Conservation (phyloP, 2,888 invertebrate species). For the Lucinisca nassula region DNA sequence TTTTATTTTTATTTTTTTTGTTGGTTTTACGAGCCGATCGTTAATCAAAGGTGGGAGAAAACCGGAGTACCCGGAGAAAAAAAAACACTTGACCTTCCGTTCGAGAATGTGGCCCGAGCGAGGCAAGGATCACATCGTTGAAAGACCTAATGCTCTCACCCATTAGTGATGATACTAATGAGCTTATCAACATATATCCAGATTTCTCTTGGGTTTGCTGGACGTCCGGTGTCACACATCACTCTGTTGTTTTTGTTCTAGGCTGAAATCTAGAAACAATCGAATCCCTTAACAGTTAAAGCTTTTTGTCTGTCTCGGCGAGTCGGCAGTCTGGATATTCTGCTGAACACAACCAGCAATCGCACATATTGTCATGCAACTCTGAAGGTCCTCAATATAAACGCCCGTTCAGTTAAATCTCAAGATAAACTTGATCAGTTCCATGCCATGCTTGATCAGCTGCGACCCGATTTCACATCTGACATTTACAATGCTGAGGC, state of each 20-base stretch:
- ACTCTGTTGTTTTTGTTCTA: neutral
- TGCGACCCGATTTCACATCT: neutral
- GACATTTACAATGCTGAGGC: neutral
- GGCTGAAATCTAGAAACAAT: neutral
- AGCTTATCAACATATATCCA: too few species aligned
- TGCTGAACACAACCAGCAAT: neutral
- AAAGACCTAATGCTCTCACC: too few species aligned
- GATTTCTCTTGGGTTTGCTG: neutral
- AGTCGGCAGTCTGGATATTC: neutral
- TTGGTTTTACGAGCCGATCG: too few species aligned
- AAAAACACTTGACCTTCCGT: too few species aligned
- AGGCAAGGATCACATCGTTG: too few species aligned
- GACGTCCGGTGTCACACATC: too few species aligned
- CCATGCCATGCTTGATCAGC: neutral
- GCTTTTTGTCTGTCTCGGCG: neutral
- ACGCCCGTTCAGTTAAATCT: neutral
- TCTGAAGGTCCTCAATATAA: neutral
- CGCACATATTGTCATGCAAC: neutral
- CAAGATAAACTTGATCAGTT: neutral
- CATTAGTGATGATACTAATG: too few species aligned
- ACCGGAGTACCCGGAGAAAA: too few species aligned
- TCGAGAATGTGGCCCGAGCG: too few species aligned
- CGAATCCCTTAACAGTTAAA: neutral
- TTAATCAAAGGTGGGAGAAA: too few species aligned
- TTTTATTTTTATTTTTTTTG: too few species aligned